phyloP scores from a whole-genome alignment of 2,113 vertebrate genomes.

The Chunga burmeisteri region DNA sequence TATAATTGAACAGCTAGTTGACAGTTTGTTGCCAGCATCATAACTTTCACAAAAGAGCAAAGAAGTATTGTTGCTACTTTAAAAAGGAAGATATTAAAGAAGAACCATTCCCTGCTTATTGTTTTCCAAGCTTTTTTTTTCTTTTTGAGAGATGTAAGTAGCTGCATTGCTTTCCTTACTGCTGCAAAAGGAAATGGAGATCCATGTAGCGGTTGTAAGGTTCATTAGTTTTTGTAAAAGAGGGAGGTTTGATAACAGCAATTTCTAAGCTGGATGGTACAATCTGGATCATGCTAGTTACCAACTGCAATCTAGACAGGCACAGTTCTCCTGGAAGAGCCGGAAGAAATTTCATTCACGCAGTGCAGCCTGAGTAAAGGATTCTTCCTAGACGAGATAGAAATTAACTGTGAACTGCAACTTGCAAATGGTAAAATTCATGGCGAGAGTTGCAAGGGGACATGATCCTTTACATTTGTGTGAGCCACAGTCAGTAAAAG shows the following conservation, averaged over 20 bases:
- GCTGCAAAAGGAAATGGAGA: neutral
- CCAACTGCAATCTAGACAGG: neutral
- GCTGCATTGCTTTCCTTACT: neutral
- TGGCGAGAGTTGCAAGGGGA: neutral
- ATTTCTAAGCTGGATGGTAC: neutral
- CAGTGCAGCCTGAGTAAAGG: neutral
- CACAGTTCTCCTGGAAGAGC: neutral
- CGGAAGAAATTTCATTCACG: constrained; percentile 11
- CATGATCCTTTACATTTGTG: neutral
- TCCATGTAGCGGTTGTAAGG: neutral
- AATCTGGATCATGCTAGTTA: neutral
- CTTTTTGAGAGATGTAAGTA: neutral
- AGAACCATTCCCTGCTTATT: neutral
- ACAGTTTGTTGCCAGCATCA: neutral
- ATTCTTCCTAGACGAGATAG: neutral
- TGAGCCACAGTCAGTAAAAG: neutral
- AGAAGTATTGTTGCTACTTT: neutral
- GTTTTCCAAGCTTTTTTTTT: neutral
- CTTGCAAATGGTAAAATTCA: neutral
- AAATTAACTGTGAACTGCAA: neutral
- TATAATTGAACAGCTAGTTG: neutral
- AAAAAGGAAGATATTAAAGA: neutral
- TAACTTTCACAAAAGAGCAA: neutral
- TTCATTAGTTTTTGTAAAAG: neutral
- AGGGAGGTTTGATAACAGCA: neutral